A percentile compares a stretch with the other conserved stretches of the same genome.
These are phyloP conservation scores for Spilarctia lutea DNA, from an alignment of 2,888 invertebrate species.

Conservation along the genomic window DNA sequence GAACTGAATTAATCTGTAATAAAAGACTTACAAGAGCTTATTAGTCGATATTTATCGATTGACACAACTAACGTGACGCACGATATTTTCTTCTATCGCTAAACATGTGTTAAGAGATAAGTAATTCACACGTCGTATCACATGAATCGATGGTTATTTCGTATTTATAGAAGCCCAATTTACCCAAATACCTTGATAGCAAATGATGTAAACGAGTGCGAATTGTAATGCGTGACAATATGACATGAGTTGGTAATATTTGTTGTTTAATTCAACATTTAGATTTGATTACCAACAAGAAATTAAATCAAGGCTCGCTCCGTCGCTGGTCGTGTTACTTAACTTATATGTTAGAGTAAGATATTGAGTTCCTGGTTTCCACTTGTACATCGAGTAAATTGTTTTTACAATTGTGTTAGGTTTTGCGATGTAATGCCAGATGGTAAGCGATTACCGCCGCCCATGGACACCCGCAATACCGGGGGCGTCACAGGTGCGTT, in stretches of 20 bases:
- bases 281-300: neutral
- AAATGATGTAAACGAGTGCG: neutral
- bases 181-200: neutral
- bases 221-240: neutral
- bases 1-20: too few relatives aligned
- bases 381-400: neutral
- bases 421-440: too few relatives aligned
- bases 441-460: too few relatives aligned
- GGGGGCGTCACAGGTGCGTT: too few relatives aligned
- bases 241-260: neutral
- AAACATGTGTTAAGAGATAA: constrained; percentile 1
- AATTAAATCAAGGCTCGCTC: neutral
- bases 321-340: too few relatives aligned
- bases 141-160: neutral
- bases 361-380: neutral
- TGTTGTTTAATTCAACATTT: neutral
- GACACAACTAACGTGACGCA: neutral
- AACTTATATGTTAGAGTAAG: neutral
- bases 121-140: neutral
- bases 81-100: neutral
- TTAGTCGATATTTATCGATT: neutral
- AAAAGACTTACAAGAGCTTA: neutral
- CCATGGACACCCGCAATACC: too few relatives aligned
- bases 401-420: neutral
- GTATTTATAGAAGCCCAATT: neutral